Evolutionary conservation across 2,113 vertebrate species (phyloP).

Genomic region (Garra rufa): DNA sequence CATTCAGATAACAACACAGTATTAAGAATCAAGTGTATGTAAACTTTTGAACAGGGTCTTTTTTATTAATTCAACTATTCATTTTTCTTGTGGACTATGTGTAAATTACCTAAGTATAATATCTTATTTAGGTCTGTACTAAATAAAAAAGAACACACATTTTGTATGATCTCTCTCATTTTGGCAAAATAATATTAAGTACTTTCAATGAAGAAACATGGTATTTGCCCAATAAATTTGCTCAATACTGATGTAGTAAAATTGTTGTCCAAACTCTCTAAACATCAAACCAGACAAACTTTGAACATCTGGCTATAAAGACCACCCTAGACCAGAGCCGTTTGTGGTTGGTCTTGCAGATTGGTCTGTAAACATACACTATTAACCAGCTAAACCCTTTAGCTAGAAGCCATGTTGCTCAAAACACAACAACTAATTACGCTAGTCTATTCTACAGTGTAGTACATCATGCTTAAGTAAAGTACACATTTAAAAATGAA

Average conservation of each 20-base stretch:
- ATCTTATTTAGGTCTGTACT: no score
- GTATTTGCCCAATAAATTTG: neutral
- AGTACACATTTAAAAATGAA: neutral
- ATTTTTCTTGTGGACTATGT: no score
- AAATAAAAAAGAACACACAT: no score
- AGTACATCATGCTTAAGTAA: neutral
- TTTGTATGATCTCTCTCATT: no score
- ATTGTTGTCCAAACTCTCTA: neutral
- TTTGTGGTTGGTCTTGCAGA: neutral
- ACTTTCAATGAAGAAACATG: neutral
- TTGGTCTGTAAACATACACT: neutral
- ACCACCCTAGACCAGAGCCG: neutral
- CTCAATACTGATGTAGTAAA: neutral
- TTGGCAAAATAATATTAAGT: no score
- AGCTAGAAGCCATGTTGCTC: neutral
- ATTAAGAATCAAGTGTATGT: no score
- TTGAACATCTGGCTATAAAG: neutral
- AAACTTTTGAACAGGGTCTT: no score
- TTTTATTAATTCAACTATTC: no score
- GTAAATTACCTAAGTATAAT: no score
- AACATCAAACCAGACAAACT: neutral
- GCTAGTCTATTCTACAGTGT: neutral
- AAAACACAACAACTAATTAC: neutral
- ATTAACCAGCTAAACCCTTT: neutral
- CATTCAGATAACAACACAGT: no score